These are phyloP conservation scores for Hoplias malabaricus DNA, from an alignment of 2,113 vertebrate genomes.

Conservation along the genomic window DNA sequence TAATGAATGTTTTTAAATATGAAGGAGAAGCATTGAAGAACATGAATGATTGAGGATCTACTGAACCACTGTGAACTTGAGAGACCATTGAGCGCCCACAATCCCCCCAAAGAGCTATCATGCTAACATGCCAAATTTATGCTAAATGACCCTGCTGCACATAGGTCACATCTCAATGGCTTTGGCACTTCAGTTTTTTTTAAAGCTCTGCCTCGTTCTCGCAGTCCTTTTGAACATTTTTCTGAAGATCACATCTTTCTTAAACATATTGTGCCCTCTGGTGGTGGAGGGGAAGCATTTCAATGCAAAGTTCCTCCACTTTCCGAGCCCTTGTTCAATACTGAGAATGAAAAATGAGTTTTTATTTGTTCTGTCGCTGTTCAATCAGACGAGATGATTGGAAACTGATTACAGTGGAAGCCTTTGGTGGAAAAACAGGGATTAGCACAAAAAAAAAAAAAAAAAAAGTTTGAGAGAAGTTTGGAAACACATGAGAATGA, in stretches of 20 bases:
- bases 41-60: too few relatives aligned
- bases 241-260: not conserved
- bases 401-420: not conserved
- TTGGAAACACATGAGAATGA: not conserved
- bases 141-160: not conserved
- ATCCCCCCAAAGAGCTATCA: not conserved
- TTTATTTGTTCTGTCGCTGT: not conserved
- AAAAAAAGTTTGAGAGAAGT: too few relatives aligned
- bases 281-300: not conserved
- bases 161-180: not conserved
- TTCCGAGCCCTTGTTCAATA: not conserved
- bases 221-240: not conserved
- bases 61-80: not conserved
- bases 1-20: too few relatives aligned
- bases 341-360: not conserved
- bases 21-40: too few relatives aligned
- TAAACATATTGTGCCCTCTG: constrained; percentile 16
- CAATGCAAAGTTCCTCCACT: not conserved
- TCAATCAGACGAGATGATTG: not conserved
- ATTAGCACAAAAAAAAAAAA: too few relatives aligned
- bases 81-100: not conserved
- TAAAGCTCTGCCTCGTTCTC: not conserved
- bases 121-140: too few relatives aligned
- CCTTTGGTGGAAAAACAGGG: not conserved
- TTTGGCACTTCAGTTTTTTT: not conserved